Evolutionary conservation across 1,140 invertebrate species (phyloP).

Genomic region (Zaprionus davidi): DNA sequence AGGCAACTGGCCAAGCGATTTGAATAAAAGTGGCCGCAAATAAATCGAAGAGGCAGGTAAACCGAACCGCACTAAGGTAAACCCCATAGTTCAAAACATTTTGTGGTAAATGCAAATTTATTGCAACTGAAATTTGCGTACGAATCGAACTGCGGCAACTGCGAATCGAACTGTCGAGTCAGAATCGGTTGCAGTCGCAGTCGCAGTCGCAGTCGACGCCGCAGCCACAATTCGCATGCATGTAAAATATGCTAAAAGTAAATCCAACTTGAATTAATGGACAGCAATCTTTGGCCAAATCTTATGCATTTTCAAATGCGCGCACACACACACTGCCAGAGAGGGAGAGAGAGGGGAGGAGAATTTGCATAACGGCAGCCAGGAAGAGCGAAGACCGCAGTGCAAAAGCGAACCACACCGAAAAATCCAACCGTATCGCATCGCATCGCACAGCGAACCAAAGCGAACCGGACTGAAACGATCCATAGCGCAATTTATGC

Average conservation of each 20-base stretch:
- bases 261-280: constrained; percentile 83
- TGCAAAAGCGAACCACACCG: constrained; percentile 39
- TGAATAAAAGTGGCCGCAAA: constrained; percentile 75
- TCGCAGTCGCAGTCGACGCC: constrained; percentile 5
- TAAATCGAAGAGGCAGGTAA: constrained; percentile 74
- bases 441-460: neutral
- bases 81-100: constrained; percentile 78
- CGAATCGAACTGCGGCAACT: constrained; percentile 44
- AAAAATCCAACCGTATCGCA: constrained; percentile 35
- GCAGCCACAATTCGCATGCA: constrained; percentile 57
- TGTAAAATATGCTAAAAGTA: constrained; percentile 83
- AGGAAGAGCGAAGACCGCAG: constrained; percentile 21
- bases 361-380: constrained; percentile 75
- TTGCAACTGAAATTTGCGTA: constrained; percentile 74
- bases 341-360: constrained; percentile 1
- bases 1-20: constrained; percentile 43
- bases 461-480: constrained; percentile 32
- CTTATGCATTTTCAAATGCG: constrained; percentile 80
- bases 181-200: constrained; percentile 14
- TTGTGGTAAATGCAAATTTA: constrained; percentile 82
- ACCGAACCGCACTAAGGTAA: constrained; percentile 32
- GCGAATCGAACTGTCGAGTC: constrained; percentile 56
- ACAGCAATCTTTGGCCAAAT: constrained; percentile 82
- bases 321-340: constrained; percentile 22
- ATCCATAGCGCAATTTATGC: constrained; percentile 74